Evolutionary conservation across 2,113 vertebrate genomes (phyloP).

Genomic region (Chlorodrepanis virens): DNA sequence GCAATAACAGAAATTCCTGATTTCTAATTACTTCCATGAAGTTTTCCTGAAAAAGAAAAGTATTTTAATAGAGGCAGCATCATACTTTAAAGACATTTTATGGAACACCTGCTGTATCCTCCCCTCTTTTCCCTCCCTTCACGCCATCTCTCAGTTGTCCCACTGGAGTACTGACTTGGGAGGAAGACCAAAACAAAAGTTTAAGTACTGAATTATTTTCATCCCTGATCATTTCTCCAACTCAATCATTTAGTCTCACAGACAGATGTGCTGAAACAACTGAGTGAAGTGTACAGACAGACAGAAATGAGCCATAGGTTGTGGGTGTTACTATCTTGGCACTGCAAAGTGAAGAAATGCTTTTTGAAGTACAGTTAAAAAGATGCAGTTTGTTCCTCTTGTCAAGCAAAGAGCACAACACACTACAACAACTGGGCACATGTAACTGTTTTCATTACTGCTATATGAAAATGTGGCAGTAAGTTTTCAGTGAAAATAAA

Average conservation of each 20-base stretch:
- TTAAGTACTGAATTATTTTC: neutral
- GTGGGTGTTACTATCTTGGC: neutral
- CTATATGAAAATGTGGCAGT: neutral
- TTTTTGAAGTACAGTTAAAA: neutral
- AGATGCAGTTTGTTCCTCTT: neutral
- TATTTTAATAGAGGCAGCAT: neutral
- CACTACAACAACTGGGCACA: neutral
- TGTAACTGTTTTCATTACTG: neutral
- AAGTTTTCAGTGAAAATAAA: slow-evolving; percentile 1
- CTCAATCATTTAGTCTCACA: neutral
- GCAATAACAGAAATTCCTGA: slow-evolving; percentile 94
- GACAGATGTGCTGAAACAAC: neutral
- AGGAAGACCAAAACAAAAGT: neutral
- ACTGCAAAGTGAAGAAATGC: neutral
- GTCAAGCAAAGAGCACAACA: neutral
- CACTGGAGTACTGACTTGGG: neutral
- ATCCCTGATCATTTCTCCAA: neutral
- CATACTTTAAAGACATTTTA: neutral
- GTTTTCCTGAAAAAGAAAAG: slow-evolving; percentile 83
- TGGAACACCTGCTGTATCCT: neutral
- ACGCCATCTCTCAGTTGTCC: neutral
- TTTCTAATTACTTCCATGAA: slow-evolving; percentile 95
- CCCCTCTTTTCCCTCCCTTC: neutral
- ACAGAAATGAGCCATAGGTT: neutral
- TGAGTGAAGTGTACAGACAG: neutral